Base-by-base conservation (phyloP, 2,888 invertebrate species). In the Phymatocera aterrima region DNA sequence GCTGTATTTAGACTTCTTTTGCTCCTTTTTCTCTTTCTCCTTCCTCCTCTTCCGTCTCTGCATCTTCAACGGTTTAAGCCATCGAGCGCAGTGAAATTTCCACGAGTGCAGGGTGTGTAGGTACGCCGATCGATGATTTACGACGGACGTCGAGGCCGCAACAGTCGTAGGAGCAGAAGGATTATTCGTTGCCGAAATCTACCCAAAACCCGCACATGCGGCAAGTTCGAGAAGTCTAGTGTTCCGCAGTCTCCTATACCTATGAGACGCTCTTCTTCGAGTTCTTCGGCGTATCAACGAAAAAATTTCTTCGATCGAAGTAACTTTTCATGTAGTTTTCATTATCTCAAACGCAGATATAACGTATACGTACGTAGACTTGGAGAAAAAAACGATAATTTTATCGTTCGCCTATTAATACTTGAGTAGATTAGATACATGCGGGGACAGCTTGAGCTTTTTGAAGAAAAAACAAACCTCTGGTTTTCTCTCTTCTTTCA, bases 331-430 rank as follows among this genome's bases (percentile, higher is more conserved):
- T 46, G 12, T 24, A 46, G 3, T 40, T 24, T 18, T 68, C 40
- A 28, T 43, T 68, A 68, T 68, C 68, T 68, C 12, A 5, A n/a
- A 68, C 43, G n/a, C 68, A 28, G 24, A 34, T 68, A 43, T 10
- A 68, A n/a, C n/a, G n/a, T n/a, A n/a, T n/a, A n/a, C n/a, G n/a
- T n/a, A n/a, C n/a, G n/a, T n/a, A n/a, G n/a, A n/a, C n/a, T n/a
- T n/a, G n/a, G n/a, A 43, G 18, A 43, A 28, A 31, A n/a, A 34
- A 61, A n/a, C 4, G 15, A 31, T 3, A 34, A 31, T 31, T 21
- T 10, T 18, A 18, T 37, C 64, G 64, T 37, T 37, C n/a, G n/a
- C 15, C 64, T 64, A 34, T 37, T 64, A 64, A 64, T 64, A 37
- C 34, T n/a, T n/a, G n/a, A n/a, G n/a, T n/a, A n/a, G n/a, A n/a